Evolutionary conservation across 2,888 invertebrate species (phyloP).

Genomic region (Trissolcus japonicus): DNA sequence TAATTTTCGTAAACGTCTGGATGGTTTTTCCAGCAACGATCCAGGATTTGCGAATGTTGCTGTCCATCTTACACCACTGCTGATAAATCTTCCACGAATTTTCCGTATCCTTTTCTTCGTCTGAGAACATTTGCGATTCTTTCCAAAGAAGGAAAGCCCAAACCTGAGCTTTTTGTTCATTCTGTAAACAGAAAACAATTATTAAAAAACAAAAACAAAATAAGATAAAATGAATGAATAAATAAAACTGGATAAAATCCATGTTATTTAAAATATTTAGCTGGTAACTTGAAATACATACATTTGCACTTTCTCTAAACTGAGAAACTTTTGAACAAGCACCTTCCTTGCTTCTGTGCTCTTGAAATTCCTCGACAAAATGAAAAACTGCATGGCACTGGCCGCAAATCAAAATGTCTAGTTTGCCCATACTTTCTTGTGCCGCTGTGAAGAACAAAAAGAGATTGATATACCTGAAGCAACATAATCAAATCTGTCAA

Average conservation of each 20-base stretch:
- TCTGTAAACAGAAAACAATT: slow-evolving; percentile 72
- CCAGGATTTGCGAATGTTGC: slow-evolving; percentile 86
- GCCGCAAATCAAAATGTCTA: slow-evolving; percentile 90
- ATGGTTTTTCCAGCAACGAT: slow-evolving; percentile 87
- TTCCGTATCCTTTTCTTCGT: slow-evolving; percentile 78
- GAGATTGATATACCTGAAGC: neutral
- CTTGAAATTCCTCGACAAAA: slow-evolving; percentile 86
- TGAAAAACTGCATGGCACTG: slow-evolving; percentile 88
- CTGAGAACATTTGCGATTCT: slow-evolving; percentile 78
- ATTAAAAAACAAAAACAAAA: neutral
- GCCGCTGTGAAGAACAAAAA: slow-evolving; percentile 79
- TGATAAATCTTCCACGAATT: slow-evolving; percentile 89
- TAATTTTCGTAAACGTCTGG: slow-evolving; percentile 83
- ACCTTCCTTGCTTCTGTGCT: slow-evolving; percentile 81
- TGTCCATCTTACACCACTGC: slow-evolving; percentile 88
- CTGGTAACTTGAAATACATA: slow-evolving; percentile 72
- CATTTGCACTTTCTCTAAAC: slow-evolving; percentile 81
- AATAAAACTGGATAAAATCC: neutral
- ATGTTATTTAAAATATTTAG: neutral
- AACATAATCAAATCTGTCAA: slow-evolving; percentile 12
- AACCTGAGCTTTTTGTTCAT: slow-evolving; percentile 88
- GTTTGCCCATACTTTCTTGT: slow-evolving; percentile 84
- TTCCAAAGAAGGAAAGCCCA: slow-evolving; percentile 93
- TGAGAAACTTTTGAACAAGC: slow-evolving; percentile 81
- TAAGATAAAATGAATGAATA: neutral